Conservation (phyloP, 2,888 invertebrate genomes). For the Tinea trinotella region DNA sequence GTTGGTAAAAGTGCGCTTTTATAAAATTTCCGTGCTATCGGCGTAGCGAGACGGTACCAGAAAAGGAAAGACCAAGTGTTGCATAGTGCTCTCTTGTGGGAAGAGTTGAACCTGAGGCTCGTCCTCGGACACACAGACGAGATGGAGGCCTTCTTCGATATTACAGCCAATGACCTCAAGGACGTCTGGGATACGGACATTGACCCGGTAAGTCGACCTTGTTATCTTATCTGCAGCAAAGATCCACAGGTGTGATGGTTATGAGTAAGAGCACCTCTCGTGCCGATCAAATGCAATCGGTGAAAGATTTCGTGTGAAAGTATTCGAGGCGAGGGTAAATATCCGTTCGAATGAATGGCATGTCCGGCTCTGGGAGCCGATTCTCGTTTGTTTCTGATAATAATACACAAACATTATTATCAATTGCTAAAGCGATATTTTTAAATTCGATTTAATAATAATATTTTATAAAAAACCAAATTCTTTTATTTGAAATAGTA, state of each 20-base stretch:
- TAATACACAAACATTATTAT: too few relatives aligned
- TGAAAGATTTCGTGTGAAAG: constrained; percentile 8
- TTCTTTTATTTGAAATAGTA: too few relatives aligned
- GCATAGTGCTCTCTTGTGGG: constrained; percentile 25
- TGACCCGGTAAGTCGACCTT: constrained; percentile 80
- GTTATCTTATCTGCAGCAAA: neutral
- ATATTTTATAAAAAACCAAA: too few relatives aligned
- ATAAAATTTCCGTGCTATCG: neutral
- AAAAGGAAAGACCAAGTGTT: constrained; percentile 34
- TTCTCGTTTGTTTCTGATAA: too few relatives aligned
- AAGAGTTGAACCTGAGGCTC: constrained; percentile 32
- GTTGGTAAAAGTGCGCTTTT: constrained; percentile 15
- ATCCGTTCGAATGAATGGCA: neutral
- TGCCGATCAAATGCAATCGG: neutral
- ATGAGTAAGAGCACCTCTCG: neutral
- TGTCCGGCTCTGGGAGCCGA: neutral
- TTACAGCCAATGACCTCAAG: constrained; percentile 80
- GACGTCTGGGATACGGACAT: constrained; percentile 88
- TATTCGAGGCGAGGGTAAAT: neutral
- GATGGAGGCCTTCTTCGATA: constrained; percentile 84
- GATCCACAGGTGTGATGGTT: neutral
- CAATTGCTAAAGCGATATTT: too few relatives aligned
- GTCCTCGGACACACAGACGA: constrained; percentile 43
- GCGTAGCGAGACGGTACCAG: constrained; percentile 29
- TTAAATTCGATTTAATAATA: too few relatives aligned